Evolutionary conservation across 2,113 vertebrate species (phyloP), one percentile per base, ranked within the genome.

Genomic region (Grammomys dolichurus): DNA sequence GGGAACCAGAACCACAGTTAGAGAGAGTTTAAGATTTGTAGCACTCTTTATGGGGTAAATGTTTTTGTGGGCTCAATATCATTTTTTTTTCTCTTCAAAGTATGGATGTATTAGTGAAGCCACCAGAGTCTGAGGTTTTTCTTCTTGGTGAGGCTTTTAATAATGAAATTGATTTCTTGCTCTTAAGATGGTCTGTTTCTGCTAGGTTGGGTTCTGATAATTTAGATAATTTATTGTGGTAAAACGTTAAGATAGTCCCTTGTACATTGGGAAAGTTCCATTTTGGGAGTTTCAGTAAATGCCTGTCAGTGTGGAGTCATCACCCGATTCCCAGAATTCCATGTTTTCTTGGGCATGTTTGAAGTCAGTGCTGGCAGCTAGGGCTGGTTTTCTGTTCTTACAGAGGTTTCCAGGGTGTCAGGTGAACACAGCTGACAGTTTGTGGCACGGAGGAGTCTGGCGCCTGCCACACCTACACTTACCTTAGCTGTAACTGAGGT

Each of bases 131-230:
- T 72, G 51, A 87, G 46, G 67, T 84, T 85, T 85, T 96, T 75
- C 76, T 93, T 78, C 19, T 17, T 43, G 69, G 65, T 36, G 40
- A 91, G 28, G 31, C 40, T 86, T 89, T 93, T 80, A 46, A 51
- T 89, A n/a, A 4, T 14, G 76, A 85, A 46, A 86, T 94, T 22
- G 46, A 26, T 93, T 72, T 70, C 12, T 95, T 84, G 58, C 2
- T 92, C 12, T 65, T 70, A 48, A 90, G 81, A 78, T 22, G 33
- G 72, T 90, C n/a, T 70, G 0, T 90, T 93, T 96, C 89, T 90
- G 36, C 58, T 70, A 75, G 90, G 51, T 51, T 89, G n/a, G 14
- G 48, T 91, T 76, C 86, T 63, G 36, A 8, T 77, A 28, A 67
- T 72, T 36, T 76, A 28, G 43, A 31, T 93, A n/a, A 76, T 72